Evolutionary conservation across 2,113 vertebrate species (phyloP).

Genomic region (Chelonoidis abingdonii): DNA sequence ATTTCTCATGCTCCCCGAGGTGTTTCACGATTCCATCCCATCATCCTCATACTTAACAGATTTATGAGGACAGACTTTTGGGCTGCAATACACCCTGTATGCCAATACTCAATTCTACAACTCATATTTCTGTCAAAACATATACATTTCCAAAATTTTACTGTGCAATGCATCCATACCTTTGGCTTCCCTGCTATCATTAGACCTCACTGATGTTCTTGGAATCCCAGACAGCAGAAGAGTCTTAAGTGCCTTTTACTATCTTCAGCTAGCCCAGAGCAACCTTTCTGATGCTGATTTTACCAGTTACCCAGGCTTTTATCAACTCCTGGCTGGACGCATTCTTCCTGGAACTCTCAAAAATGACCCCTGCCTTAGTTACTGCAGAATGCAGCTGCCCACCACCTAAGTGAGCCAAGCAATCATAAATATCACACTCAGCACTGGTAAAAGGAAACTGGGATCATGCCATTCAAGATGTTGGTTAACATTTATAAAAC

Average conservation of each 20-base stretch:
- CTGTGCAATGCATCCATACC: neutral
- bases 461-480: neutral
- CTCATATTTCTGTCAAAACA: neutral
- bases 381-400: neutral
- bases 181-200: accelerated
- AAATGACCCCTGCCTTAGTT: neutral
- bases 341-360: neutral
- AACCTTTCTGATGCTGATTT: neutral
- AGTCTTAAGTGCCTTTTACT: neutral
- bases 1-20: neutral
- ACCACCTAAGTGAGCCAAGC: neutral
- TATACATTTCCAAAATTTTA: neutral
- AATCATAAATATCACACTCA: no score
- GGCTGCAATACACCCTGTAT: neutral
- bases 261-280: neutral
- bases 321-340: neutral
- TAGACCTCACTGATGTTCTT: neutral
- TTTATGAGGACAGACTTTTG: neutral
- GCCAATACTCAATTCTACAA: accelerated
- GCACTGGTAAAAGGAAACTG: no score
- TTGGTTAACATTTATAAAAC: neutral
- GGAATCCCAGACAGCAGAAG: neutral
- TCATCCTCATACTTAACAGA: neutral
- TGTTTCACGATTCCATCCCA: neutral
- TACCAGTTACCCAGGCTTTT: neutral